These are phyloP conservation scores for Calameuta pallipes DNA, from an alignment of 2,888 invertebrate species.

Conservation along the genomic window DNA sequence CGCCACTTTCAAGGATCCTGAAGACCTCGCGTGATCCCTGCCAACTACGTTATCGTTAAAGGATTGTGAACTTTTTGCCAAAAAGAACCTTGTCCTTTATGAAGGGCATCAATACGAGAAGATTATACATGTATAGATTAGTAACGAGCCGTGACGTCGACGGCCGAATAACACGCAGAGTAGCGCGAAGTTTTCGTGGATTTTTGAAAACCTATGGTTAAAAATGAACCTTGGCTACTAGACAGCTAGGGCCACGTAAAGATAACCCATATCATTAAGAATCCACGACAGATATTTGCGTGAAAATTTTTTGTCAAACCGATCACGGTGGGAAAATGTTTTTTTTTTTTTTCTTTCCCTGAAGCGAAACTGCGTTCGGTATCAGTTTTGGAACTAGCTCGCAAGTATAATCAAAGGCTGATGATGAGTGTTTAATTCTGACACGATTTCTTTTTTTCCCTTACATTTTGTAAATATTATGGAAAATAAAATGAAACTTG, in stretches of 20 bases:
- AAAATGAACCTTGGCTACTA: slow-evolving; percentile 29
- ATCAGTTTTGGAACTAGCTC: background rate
- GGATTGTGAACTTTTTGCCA: background rate
- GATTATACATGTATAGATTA: background rate
- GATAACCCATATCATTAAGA: slow-evolving; percentile 55
- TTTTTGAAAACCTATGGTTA: slow-evolving; percentile 24
- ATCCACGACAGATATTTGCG: slow-evolving; percentile 26
- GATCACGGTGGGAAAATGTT: background rate
- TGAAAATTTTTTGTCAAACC: background rate
- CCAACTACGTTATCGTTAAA: background rate
- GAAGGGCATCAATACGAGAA: background rate
- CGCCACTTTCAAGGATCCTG: slow-evolving; percentile 8
- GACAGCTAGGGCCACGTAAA: slow-evolving; percentile 41
- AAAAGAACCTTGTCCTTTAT: background rate
- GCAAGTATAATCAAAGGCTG: slow-evolving; percentile 32
- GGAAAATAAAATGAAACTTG: slow-evolving; percentile 40
- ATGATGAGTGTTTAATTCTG: slow-evolving; percentile 38
- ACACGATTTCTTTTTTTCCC: slow-evolving; percentile 38
- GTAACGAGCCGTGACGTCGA: background rate
- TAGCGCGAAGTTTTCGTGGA: slow-evolving; percentile 22
- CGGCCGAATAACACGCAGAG: background rate
- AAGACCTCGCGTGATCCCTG: background rate
- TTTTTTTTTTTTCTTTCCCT: background rate
- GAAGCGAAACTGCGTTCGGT: background rate
- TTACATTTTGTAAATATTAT: slow-evolving; percentile 58